Base-by-base conservation (phyloP, 2,888 invertebrate genomes). In the Dascillus cervinus region DNA sequence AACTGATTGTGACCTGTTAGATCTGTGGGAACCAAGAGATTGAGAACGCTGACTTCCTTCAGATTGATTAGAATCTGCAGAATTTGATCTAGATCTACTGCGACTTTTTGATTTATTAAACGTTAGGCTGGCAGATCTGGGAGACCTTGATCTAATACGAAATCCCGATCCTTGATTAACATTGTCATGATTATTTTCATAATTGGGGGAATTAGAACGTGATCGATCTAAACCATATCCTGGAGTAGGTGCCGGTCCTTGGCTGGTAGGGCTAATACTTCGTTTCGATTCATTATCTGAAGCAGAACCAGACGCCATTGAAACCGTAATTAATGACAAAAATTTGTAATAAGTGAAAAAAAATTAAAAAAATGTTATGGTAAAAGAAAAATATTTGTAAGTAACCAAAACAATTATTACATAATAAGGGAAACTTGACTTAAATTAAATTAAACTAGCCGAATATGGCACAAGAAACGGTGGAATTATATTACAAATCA, bases 241-340 rank as follows among this genome's bases (percentile, higher is more conserved):
- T 6, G 66, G 65, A 8, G 65, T 64, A 13, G 63, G 65, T 5
- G 59, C 62, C 1, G 65, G 63, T 1, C 61, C 64, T 26, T 55
- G 60, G 12, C 41, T 45, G 11, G 63, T 58, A n/a, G 67, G 67
- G 43, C 65, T 64, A 3, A 49, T 57, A 41, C 68, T 70, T 5
- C 64, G 57, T 46, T 69, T 68, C 6, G 46, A 48, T 21, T 39
- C 50, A 59, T 60, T 29, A 50, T 53, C 64, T 2, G 69, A 67
- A 17, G 70, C 72, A 1, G 71, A 71, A 6, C 66, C 70, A 3
- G 70, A 68, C 30, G 63, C 66, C 46, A 46, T 46, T 12, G n/a
- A n/a, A n/a, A n/a, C n/a, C n/a, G n/a, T n/a, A n/a, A n/a, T n/a
- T n/a, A n/a, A n/a, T n/a, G n/a, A n/a, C n/a, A n/a, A n/a, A n/a